Evolutionary conservation across 2,888 invertebrate genomes (phyloP).

Genomic region (Chrysolina oricalcia): DNA sequence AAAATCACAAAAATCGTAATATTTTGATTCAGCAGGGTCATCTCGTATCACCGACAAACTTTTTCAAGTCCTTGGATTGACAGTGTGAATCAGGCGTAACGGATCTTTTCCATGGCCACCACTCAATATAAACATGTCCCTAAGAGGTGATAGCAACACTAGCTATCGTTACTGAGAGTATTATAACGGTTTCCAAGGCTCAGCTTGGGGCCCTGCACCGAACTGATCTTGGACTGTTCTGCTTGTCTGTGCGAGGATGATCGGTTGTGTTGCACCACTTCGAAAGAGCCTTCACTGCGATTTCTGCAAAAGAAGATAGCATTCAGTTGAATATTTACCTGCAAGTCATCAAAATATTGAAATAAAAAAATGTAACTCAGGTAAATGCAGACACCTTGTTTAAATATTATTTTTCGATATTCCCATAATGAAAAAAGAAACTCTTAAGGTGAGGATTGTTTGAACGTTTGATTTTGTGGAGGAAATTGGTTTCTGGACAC

Average conservation of each 20-base stretch:
- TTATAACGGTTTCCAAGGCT: conserved; percentile 79
- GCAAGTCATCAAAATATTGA: too few relatives aligned
- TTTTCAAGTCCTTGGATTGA: conserved; percentile 17
- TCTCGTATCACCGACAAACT: background rate
- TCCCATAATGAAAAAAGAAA: too few relatives aligned
- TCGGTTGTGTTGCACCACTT: conserved; percentile 76
- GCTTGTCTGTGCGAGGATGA: conserved; percentile 72
- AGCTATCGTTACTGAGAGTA: conserved; percentile 76
- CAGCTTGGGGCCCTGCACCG: conserved; percentile 74
- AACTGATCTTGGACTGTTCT: conserved; percentile 71
- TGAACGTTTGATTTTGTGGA: too few relatives aligned
- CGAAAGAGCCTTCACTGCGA: conserved; percentile 75
- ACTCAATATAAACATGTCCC: conserved; percentile 58
- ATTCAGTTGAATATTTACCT: too few relatives aligned
- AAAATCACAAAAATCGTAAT: background rate
- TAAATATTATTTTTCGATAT: too few relatives aligned
- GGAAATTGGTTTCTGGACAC: too few relatives aligned
- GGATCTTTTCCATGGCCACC: conserved; percentile 51
- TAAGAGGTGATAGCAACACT: conserved; percentile 64
- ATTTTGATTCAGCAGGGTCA: background rate
- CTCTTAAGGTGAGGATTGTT: too few relatives aligned
- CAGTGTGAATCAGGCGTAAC: conserved; percentile 44
- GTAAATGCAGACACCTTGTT: too few relatives aligned
- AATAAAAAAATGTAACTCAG: too few relatives aligned
- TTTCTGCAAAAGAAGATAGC: conserved; percentile 61